Base-by-base conservation (phyloP, 92 coral and sea anemone species). In the Diadumene lineata region DNA sequence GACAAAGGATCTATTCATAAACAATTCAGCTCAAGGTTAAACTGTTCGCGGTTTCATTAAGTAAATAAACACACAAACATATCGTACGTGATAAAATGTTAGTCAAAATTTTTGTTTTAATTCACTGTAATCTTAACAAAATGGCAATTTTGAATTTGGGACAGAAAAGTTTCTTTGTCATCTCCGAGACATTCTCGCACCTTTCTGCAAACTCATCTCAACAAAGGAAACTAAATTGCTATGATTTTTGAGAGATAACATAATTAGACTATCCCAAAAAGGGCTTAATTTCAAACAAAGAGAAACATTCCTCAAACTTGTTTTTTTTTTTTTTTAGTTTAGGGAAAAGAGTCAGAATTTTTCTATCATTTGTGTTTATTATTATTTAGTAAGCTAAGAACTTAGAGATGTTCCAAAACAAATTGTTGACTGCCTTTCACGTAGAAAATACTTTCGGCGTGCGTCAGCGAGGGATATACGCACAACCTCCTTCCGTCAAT, bases 231-330 rank as follows among this genome's bases (percentile, higher is more conserved):
- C 7, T 31, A 68, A 60, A 77, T 77, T 77, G 74, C 55, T 77
- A 17, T 66, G 63, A 77, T 77, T 50, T 77, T 77, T 77, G 62
- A 34, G 19, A 6, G 76, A 71, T 71, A 53, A 53, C 65, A 56
- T 34, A 71, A 71, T 55, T 26, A 33, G 31, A 30, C 43, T 21
- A n/a, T 71, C 76, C 1, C 53, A 27, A 50, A 46, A 24, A 48
- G 9, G 32, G 34, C 55, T 68, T 23, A 68, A 28, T 17, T 18
- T 29, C 29, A n/a, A 48, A 43, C 75, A 25, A 30, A 62, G 31
- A 22, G 15, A 16, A 62, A 19, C 38, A 62, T 62, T 62, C 68
- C 68, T 28, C 29, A 62, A 62, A 26, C 6, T 58, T 55, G 9
- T 16, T 23, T 58, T 16, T 19, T 21, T 15, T 22, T 16, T 24